A percentile compares a stretch with the other conserved stretches of the same genome.
phyloP scores from a whole-genome alignment of 2,797 vertebrate species.

The Falco rusticolus region DNA sequence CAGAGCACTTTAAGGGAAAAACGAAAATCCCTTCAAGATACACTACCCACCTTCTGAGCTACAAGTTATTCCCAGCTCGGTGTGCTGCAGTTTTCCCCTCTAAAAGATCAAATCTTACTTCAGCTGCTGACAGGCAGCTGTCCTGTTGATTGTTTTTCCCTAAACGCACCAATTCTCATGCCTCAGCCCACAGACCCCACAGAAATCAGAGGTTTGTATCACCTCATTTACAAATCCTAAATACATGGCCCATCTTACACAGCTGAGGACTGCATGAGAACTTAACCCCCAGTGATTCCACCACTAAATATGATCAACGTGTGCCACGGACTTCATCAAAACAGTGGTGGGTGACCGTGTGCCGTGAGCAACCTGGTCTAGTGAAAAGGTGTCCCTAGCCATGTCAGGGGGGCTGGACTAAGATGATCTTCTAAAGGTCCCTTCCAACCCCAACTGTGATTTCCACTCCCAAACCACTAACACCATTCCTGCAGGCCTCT shows the following conservation, averaged over 20 bases:
- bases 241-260: not conserved
- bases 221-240: not conserved
- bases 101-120: not conserved
- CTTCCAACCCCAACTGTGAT: not conserved
- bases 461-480: not conserved
- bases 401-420: fast-evolving
- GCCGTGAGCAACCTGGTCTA: not conserved
- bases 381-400: not conserved
- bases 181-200: not conserved
- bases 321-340: not conserved
- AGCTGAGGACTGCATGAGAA: not conserved
- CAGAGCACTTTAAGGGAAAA: not conserved
- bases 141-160: not conserved
- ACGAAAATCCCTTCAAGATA: not conserved
- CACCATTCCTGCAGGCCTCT: not conserved
- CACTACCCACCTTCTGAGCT: not conserved
- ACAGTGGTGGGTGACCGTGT: not conserved
- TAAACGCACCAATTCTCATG: not conserved
- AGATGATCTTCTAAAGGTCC: not conserved
- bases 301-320: not conserved
- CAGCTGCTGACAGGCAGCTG: not conserved
- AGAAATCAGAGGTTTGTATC: not conserved
- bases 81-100: not conserved
- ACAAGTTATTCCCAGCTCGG: not conserved
- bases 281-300: not conserved